Evolutionary conservation across 2,113 vertebrate species (phyloP).

Genomic region (Xyrauchen texanus): DNA sequence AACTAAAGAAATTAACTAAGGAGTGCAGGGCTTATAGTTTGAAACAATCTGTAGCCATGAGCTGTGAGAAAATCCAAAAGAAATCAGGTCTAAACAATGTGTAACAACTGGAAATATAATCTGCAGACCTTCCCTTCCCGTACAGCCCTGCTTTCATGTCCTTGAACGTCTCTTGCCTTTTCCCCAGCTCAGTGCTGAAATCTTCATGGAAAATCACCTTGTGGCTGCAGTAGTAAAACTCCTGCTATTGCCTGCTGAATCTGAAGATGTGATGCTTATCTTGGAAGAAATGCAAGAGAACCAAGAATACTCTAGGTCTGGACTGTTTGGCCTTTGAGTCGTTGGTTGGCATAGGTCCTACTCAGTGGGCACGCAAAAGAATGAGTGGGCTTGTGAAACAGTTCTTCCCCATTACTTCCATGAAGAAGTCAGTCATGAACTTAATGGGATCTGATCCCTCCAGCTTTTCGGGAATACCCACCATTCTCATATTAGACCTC

Average conservation of each 20-base stretch:
- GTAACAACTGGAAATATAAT: not conserved
- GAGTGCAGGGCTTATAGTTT: too few relatives aligned
- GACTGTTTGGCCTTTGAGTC: not conserved
- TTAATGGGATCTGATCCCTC: not conserved
- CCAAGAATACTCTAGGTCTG: not conserved
- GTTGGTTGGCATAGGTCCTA: not conserved
- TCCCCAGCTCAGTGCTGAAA: not conserved
- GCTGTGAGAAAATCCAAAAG: too few relatives aligned
- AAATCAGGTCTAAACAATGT: too few relatives aligned
- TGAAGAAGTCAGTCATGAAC: not conserved
- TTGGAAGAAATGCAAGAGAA: conserved; percentile 1
- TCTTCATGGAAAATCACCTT: conserved; percentile 6
- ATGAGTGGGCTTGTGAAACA: not conserved
- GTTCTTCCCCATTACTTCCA: not conserved
- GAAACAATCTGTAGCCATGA: too few relatives aligned
- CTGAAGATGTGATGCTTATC: conserved; percentile 1
- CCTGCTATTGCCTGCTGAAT: not conserved
- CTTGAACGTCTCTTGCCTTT: not conserved
- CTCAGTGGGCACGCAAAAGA: not conserved
- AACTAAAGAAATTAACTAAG: too few relatives aligned
- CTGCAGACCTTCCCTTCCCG: not conserved
- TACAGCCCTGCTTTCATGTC: conserved; percentile 1
- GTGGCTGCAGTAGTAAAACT: not conserved
- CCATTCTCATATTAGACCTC: not conserved
- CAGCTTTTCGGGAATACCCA: not conserved